Conservation (phyloP, 2,113 vertebrate genomes). For the Diadophis punctatus region DNA sequence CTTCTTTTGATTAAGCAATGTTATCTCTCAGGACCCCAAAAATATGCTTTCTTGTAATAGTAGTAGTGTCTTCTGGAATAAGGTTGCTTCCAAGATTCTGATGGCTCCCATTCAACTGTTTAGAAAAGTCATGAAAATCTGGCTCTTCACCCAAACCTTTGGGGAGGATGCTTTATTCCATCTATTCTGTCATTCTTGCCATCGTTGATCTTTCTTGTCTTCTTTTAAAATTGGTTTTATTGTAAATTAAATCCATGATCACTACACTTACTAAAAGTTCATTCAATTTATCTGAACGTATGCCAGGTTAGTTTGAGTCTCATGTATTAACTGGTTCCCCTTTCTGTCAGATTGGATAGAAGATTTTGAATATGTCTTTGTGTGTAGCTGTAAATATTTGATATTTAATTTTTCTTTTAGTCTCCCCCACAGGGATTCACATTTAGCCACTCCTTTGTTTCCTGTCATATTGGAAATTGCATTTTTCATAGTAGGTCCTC, state of each 20-base stretch:
- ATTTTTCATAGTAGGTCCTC: neutral
- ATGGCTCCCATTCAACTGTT: neutral
- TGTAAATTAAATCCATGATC: neutral
- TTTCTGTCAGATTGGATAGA: neutral
- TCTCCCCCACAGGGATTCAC: constrained; percentile 9
- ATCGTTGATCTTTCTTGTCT: neutral
- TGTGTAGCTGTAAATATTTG: accelerated
- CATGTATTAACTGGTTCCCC: neutral
- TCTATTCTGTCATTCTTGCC: neutral
- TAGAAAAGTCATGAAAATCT: neutral
- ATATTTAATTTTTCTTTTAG: neutral
- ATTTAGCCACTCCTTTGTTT: neutral
- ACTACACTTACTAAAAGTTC: neutral
- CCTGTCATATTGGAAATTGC: accelerated
- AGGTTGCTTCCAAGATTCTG: neutral
- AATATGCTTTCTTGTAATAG: neutral
- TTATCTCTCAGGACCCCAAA: neutral
- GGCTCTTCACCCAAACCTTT: neutral
- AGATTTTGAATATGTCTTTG: neutral
- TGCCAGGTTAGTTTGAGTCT: neutral
- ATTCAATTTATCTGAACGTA: neutral
- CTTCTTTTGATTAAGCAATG: neutral
- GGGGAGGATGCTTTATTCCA: neutral
- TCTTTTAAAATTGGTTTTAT: neutral
- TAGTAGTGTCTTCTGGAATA: neutral